These are phyloP conservation scores for Drosophila histrio DNA, from an alignment of 2,888 invertebrate genomes.

Conservation along the genomic window DNA sequence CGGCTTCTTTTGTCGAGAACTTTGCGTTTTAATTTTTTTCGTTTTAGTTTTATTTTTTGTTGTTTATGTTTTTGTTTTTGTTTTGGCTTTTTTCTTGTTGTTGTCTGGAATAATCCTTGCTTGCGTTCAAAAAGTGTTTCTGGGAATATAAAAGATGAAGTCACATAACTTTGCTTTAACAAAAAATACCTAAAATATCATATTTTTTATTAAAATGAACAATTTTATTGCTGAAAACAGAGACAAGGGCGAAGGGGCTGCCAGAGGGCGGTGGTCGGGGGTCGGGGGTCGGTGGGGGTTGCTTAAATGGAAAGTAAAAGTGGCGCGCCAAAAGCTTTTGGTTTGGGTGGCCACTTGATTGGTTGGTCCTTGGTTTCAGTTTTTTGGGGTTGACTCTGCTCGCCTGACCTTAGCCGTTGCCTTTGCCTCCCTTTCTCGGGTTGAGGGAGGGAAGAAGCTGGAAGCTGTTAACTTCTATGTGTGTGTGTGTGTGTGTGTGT, in stretches of 20 bases:
- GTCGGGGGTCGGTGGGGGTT: slow-evolving; percentile 7
- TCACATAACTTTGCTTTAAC: slow-evolving; percentile 40
- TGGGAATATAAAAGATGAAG: slow-evolving; percentile 66
- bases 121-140: slow-evolving; percentile 83
- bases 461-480: slow-evolving; percentile 24
- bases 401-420: slow-evolving; percentile 54
- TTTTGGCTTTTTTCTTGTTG: slow-evolving; percentile 50
- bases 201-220: slow-evolving; percentile 27
- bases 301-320: slow-evolving; percentile 70
- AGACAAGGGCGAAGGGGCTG: not conserved
- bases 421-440: slow-evolving; percentile 3
- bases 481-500: slow-evolving; percentile 4
- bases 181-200: slow-evolving; percentile 15
- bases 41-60: slow-evolving; percentile 34
- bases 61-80: slow-evolving; percentile 41
- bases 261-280: not conserved
- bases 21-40: slow-evolving; percentile 51
- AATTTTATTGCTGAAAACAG: slow-evolving; percentile 31
- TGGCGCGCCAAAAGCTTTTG: slow-evolving; percentile 74
- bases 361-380: slow-evolving; percentile 66
- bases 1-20: slow-evolving; percentile 49
- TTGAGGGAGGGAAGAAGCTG: slow-evolving; percentile 8
- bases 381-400: slow-evolving; percentile 50
- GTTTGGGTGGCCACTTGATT: slow-evolving; percentile 77
- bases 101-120: slow-evolving; percentile 78